phyloP scores from a whole-genome alignment of 2,113 vertebrate genomes.

The Phaethon lepturus region DNA sequence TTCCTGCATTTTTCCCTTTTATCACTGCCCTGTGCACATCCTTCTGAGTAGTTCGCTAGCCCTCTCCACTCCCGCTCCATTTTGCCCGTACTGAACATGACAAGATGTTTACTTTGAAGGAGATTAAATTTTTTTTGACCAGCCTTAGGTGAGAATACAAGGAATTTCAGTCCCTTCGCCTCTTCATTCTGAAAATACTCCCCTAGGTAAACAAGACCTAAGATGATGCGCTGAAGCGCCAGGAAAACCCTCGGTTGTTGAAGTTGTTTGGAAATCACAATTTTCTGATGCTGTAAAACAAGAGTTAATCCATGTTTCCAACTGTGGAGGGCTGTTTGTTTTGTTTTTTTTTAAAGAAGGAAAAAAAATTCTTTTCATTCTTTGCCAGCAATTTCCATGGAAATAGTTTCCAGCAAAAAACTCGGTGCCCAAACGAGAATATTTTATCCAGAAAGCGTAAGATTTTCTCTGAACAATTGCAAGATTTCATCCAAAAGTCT shows the following conservation, averaged over 20 bases:
- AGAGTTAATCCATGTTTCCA: constrained; percentile 57
- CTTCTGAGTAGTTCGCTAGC: neutral
- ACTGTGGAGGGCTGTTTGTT: neutral
- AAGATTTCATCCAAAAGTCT: constrained; percentile 28
- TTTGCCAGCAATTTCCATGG: constrained; percentile 63
- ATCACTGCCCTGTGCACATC: neutral
- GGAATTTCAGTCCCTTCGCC: neutral
- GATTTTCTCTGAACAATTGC: constrained; percentile 49
- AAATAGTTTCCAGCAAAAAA: constrained; percentile 60
- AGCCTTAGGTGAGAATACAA: neutral
- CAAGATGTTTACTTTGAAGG: neutral
- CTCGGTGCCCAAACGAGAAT: neutral
- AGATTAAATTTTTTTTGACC: neutral
- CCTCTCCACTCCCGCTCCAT: accelerated
- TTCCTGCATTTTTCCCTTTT: neutral
- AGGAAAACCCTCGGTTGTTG: neutral
- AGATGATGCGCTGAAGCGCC: neutral
- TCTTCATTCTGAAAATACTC: neutral
- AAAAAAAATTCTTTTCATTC: constrained; percentile 49
- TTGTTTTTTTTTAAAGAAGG: neutral
- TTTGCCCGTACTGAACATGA: neutral
- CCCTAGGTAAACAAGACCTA: neutral
- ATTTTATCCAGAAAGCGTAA: constrained; percentile 37
- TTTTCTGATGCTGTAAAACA: constrained; percentile 38
- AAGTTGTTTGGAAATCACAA: neutral